Evolutionary conservation across 2,113 vertebrate species (phyloP), one percentile per base, ranked within the genome.

Genomic region (Phodopus roborovskii): DNA sequence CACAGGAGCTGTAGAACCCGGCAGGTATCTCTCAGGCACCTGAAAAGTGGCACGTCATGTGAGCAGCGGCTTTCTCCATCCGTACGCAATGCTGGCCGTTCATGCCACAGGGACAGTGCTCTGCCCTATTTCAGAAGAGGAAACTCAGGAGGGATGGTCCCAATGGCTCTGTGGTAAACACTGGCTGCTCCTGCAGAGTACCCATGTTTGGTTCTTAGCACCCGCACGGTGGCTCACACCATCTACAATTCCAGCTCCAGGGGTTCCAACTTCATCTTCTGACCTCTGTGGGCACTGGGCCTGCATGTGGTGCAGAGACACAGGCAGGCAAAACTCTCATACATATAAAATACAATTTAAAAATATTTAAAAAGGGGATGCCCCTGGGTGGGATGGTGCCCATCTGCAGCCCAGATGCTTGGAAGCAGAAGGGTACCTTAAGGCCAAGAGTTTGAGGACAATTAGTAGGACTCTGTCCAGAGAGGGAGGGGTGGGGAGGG

Each of bases 31-130:
- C 12, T 1, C 20, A 28, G 7, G 3, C 33, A 19, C 62, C 15
- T 7, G 0, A 0, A 20, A 36, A 45, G 12, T 0, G 17, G n/a
- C 1, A 50, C 16, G 71, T n/a, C 20, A 3, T 0, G 58, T 5
- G 24, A n/a, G 45, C 71, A 16, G n/a, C 56, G 0, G 12, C 36
- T 82, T 20, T 3, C 19, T 3, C 16, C 9, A 3, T 0, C 30
- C 1, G 30, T 3, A 5, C 22, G 6, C 11, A 17, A 20, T 1
- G 19, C 10, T 10, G 50, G 33, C 17, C 0, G 0, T 3, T 74
- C 50, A 20, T 4, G 0, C 26, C 2, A 0, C 28, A 62, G 66
- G 60, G 15, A 13, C 78, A 11, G 11, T 0, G 82, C 36, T 45
- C 53, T 45, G 19, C 45, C 6, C 26, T 24, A 28, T 42, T 89